Evolutionary conservation across 2,797 vertebrate genomes (phyloP), one percentile per base, ranked within the genome.

Genomic region (Chiroxiphia lanceolata): DNA sequence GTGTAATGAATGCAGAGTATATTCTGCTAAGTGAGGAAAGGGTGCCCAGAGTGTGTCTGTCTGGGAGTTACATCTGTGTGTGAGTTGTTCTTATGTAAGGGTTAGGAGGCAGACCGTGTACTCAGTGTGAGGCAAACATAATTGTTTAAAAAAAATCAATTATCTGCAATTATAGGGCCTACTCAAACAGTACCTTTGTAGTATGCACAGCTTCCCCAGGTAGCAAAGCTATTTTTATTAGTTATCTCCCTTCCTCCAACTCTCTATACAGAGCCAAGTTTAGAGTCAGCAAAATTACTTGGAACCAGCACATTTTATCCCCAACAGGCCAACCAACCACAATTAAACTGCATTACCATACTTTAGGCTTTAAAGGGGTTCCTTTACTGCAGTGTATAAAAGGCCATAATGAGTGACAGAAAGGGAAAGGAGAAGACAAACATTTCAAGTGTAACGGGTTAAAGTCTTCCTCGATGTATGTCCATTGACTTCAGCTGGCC

Each of bases 251-350:
- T 33, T 86, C 64, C 51, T 60, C 45, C 78, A 89, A 40, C 45
- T 67, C 11, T 75, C 57, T 72, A 10, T 31, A 42, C 5, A 3
- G 29, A 90, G 70, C 89, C 89, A 88, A 86, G 76, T 83, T 94
- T 76, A 69, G 85, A 91, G 80, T 95, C 93, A 96, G 95, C 95
- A 95, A 68, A 94, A 94, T 94, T 47, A 50, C 87, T 67, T 94
- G 67, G 70, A 95, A 76, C 59, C 50, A 70, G 63, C 31, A 56
- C 47, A 17, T 84, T 90, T 86, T 90, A 86, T 94, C 74, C 85
- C 85, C 89, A 79, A 7, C 34, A 72, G 89, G 33, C 69, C 72
- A 91, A 86, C 48, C 50, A 95, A 75, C 53, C 60, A 54, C 85
- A 89, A 88, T 94, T 85, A 95, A 95, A 87, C 54, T 83, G 50